These are phyloP conservation scores for Fratercula arctica DNA, from an alignment of 2,797 vertebrate species.

Conservation along the genomic window DNA sequence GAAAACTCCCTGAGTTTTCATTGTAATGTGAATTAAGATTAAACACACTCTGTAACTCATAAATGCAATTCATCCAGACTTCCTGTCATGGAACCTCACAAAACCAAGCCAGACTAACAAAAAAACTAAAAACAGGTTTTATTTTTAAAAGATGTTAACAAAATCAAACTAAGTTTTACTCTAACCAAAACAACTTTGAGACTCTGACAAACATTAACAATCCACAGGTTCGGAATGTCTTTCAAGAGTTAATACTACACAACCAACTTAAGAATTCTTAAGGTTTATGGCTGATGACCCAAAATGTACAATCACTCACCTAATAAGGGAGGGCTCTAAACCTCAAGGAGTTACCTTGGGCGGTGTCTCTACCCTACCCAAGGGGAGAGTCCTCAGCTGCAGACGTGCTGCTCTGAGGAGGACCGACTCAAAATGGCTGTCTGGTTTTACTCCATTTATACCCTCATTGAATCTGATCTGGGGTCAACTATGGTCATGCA, in stretches of 20 bases:
- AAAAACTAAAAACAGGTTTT: background rate
- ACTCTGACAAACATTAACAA: background rate
- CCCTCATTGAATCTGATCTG: background rate
- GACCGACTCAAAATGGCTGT: background rate
- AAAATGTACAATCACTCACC: background rate
- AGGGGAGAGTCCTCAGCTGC: background rate
- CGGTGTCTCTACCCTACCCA: background rate
- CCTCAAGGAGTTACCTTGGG: background rate
- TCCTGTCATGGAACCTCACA: background rate
- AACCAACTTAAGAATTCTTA: background rate
- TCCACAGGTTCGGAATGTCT: background rate
- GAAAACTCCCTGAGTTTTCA: background rate
- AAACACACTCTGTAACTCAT: background rate
- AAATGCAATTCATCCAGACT: background rate
- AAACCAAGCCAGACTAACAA: background rate
- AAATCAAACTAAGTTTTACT: background rate
- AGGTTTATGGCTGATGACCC: background rate
- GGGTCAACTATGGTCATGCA: background rate
- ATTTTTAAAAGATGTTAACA: background rate
- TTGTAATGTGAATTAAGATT: background rate
- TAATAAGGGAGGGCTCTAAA: background rate
- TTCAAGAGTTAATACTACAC: background rate
- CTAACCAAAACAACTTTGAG: background rate
- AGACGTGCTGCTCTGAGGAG: background rate
- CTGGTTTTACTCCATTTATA: background rate